These are phyloP conservation scores for Smutsia gigantea DNA, from an alignment of 2,797 vertebrate genomes.

Conservation along the genomic window DNA sequence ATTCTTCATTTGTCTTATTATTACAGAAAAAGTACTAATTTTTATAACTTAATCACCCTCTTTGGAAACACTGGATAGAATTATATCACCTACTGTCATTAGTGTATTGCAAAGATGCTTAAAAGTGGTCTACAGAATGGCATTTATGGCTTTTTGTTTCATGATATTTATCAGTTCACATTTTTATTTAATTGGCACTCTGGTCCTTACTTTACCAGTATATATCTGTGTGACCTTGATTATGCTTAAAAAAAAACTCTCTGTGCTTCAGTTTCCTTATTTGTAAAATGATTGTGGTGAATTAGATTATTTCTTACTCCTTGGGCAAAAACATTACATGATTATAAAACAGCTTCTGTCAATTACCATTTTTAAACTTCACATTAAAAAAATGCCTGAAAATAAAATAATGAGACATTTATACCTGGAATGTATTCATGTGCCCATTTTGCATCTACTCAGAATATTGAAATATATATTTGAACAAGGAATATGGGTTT, in stretches of 20 bases:
- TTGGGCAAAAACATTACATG: not conserved
- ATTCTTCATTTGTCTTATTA: not conserved
- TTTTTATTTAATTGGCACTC: not conserved
- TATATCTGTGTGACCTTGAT: not conserved
- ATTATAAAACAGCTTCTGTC: not conserved
- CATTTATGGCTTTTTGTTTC: not conserved
- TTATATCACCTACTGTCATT: not conserved
- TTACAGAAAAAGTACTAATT: not conserved
- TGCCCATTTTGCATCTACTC: not conserved
- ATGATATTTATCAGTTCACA: not conserved
- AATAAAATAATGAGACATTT: not conserved
- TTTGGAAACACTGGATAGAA: conserved; percentile 34
- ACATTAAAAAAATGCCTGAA: not conserved
- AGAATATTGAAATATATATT: not conserved
- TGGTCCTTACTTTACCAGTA: not conserved
- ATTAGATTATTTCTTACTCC: conserved; percentile 29
- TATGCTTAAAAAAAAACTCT: not conserved
- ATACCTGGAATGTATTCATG: not conserved
- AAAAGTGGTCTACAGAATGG: not conserved
- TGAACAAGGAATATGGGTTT: not conserved
- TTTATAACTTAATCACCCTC: not conserved
- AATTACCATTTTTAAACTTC: conserved; percentile 1
- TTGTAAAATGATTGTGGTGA: not conserved
- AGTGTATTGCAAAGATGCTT: not conserved
- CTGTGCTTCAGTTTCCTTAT: not conserved